These are phyloP conservation scores for Martes martes DNA, from an alignment of 2,113 vertebrate genomes.

Conservation along the genomic window DNA sequence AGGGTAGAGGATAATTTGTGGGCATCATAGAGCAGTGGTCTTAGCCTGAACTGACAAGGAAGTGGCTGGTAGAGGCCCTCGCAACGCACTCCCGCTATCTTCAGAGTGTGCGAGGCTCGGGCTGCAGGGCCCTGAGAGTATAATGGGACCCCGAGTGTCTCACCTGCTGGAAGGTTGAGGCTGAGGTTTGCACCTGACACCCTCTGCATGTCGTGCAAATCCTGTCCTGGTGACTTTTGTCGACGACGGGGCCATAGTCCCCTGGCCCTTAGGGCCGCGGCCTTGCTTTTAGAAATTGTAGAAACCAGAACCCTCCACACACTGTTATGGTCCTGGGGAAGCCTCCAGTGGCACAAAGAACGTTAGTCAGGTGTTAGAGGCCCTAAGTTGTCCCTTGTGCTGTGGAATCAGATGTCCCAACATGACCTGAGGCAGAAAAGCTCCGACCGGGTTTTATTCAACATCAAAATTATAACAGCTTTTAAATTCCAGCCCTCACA, in stretches of 20 bases:
- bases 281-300: neutral
- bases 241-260: neutral
- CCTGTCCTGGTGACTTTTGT: neutral
- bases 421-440: neutral
- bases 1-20: neutral
- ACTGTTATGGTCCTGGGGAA: too few relatives aligned
- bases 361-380: neutral
- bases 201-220: neutral
- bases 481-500: neutral
- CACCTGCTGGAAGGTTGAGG: neutral
- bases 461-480: neutral
- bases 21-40: neutral
- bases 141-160: too few relatives aligned
- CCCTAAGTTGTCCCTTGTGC: neutral
- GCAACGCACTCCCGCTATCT: fast-evolving
- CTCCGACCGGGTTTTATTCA: neutral
- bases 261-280: fast-evolving
- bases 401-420: neutral
- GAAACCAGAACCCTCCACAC: neutral
- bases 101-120: neutral
- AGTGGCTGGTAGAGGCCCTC: neutral
- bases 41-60: neutral
- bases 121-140: fast-evolving
- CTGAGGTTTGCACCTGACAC: neutral
- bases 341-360: neutral